phyloP scores from a whole-genome alignment of 2,113 vertebrate genomes.

The Vulpes vulpes region DNA sequence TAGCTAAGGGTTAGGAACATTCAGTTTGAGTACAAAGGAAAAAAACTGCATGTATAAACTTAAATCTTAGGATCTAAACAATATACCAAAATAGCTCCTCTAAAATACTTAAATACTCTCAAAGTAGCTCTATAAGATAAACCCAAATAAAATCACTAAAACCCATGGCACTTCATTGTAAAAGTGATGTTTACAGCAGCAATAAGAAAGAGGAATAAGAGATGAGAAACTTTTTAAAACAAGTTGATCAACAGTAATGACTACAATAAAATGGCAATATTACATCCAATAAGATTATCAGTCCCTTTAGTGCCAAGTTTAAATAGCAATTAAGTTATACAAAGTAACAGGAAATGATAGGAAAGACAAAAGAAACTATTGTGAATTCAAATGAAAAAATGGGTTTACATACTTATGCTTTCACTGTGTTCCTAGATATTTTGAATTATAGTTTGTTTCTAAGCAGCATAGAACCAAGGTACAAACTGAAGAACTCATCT shows the following conservation, averaged over 20 bases:
- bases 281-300: not conserved
- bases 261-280: constrained; percentile 16
- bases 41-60: not conserved
- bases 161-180: not conserved
- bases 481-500: not conserved
- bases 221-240: not conserved
- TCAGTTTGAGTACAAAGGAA: not conserved
- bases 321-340: constrained; percentile 38
- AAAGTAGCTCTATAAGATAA: constrained; percentile 2
- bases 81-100: not conserved
- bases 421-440: not conserved
- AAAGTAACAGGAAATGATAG: constrained; percentile 48
- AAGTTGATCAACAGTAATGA: constrained; percentile 20
- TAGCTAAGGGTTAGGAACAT: constrained; percentile 12
- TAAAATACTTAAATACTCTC: not conserved
- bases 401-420: not conserved
- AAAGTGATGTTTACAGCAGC: not conserved
- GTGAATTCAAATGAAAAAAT: constrained; percentile 3
- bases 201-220: constrained; percentile 9
- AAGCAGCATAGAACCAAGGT: not conserved
- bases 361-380: constrained; percentile 5
- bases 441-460: not conserved
- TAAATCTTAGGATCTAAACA: constrained; percentile 37
- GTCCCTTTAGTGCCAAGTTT: constrained; percentile 19
- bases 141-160: constrained; percentile 56